Base-by-base conservation (phyloP, 2,113 vertebrate species). In the Archocentrus centrarchus region DNA sequence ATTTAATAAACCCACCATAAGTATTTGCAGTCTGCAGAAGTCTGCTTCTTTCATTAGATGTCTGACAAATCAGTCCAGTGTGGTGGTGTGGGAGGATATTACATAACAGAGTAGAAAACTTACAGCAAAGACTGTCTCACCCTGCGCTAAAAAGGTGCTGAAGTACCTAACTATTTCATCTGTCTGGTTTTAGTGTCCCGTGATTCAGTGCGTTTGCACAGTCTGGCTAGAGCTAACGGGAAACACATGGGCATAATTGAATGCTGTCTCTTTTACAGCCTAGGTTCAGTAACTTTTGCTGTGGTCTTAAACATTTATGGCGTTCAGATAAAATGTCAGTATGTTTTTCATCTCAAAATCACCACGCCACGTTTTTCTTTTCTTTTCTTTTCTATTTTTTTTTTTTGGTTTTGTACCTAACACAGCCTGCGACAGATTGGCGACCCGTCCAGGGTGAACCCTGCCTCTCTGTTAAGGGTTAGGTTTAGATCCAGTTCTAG, bases 41-140 rank as follows among this genome's bases (percentile, higher is more conserved):
- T 75, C 37, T 50, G 18, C 44, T 60, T 77, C 41, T 80, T 83
- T 73, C 20, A 80, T 78, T 37, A 50, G 59, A 59, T 55, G 59
- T 81, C 59, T 47, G 73, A 81, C 41, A 57, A 81, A 58, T 84
- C 41, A 76, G 59, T 68, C 80, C 53, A 73, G 59, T 84, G 63
- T 60, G 20, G 30, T 27, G 66, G 85, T 60, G 82, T 82, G 53
- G 82, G 62, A 80, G 80, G 88, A 73, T 53, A 64, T 85, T 85
- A 80, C 77, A 73, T 80, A 85, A 90, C 39, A 6, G 44, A 14
- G 41, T n/a, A 24, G 32, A 83, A 81, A 58, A 59, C 41, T 9
- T 73, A 53, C 47, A 57, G 59, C 55, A 59, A 80, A 64, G 59
- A 55, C 62, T 37, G 20, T 76, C n/a, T 79, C 82, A 62, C n/a